Evolutionary conservation across 2,797 vertebrate species (phyloP).

Genomic region (Apogon talboti): DNA sequence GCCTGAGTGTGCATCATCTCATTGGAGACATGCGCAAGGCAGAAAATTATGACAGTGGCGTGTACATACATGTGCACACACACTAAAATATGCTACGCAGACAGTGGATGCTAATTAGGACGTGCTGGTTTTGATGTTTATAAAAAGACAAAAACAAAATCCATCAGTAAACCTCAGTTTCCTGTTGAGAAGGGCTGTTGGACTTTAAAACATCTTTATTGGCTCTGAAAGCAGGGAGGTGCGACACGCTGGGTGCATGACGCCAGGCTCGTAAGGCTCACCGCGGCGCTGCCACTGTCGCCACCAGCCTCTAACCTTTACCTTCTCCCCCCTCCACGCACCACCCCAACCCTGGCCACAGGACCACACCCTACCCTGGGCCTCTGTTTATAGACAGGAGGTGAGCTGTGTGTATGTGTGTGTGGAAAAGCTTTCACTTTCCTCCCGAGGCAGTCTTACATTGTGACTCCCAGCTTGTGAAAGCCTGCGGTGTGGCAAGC

Average conservation of each 20-base stretch:
- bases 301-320: conserved; percentile 67
- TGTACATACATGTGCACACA: neutral
- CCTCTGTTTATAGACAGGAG: conserved; percentile 69
- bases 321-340: conserved; percentile 32
- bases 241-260: conserved; percentile 54
- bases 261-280: conserved; percentile 72
- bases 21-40: conserved; percentile 7
- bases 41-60: neutral
- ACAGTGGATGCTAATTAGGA: conserved; percentile 58
- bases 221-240: conserved; percentile 54
- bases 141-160: conserved; percentile 54
- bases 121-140: conserved; percentile 57
- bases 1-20: conserved; percentile 9
- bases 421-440: conserved; percentile 49
- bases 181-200: conserved; percentile 59
- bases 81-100: conserved; percentile 19
- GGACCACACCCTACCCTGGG: conserved; percentile 63
- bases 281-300: conserved; percentile 72
- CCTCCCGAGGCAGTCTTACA: conserved; percentile 31
- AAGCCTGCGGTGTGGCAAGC: conserved; percentile 68
- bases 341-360: conserved; percentile 46
- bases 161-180: conserved; percentile 65
- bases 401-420: conserved; percentile 42
- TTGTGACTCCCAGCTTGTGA: conserved; percentile 71
- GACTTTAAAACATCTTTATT: conserved; percentile 57